A percentile compares a stretch with the other conserved stretches of the same genome.
phyloP scores from a whole-genome alignment of 1,140 invertebrate species.

The Aphelinus atriplicis region DNA sequence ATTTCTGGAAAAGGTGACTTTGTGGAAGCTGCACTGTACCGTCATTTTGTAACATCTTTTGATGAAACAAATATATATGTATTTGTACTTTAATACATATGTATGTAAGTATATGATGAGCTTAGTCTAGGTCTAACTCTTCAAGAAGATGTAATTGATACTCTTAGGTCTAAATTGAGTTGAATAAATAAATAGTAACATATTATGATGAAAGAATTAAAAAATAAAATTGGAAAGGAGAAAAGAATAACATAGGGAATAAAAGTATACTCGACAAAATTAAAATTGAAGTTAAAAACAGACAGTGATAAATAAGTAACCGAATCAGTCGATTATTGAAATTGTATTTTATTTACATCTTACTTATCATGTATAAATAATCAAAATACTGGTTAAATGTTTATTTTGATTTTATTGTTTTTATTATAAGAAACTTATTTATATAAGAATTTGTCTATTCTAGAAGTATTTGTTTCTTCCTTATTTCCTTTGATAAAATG shows the following conservation, averaged over 20 bases:
- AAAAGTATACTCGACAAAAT: not conserved
- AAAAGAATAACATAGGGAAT: not conserved
- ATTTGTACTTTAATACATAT: too few relatives aligned
- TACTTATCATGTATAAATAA: conserved; percentile 39
- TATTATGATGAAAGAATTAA: too few relatives aligned
- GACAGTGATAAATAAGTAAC: conserved; percentile 21
- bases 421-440: conserved; percentile 42
- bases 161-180: too few relatives aligned
- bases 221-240: not conserved
- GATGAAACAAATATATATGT: too few relatives aligned
- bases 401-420: conserved; percentile 41
- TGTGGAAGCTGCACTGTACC: too few relatives aligned
- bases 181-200: too few relatives aligned
- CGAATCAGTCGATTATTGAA: conserved; percentile 35
- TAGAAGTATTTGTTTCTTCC: conserved; percentile 39
- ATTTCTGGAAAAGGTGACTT: too few relatives aligned
- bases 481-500: conserved; percentile 35
- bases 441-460: conserved; percentile 41
- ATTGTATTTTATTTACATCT: conserved; percentile 36
- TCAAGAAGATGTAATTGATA: too few relatives aligned
- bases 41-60: too few relatives aligned
- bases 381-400: conserved; percentile 40
- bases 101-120: too few relatives aligned
- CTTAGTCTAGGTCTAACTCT: too few relatives aligned
- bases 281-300: not conserved